A percentile compares a stretch with the other conserved stretches of the same genome.
Evolutionary conservation across 2,797 vertebrate genomes (phyloP).

Genomic region (Notamacropus eugenii): DNA sequence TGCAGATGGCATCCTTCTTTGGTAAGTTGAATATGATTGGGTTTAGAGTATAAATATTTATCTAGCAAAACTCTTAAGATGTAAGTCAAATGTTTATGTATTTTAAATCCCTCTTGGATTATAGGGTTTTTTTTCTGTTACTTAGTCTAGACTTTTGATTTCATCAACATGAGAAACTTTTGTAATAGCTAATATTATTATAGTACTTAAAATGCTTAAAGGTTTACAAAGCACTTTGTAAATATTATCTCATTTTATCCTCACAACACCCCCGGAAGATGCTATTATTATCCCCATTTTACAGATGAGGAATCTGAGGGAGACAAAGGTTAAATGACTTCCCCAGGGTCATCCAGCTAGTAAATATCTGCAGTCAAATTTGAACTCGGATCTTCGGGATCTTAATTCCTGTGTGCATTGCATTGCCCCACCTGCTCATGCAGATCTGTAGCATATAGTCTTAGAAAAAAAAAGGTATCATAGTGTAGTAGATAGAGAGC

Average conservation of each 20-base stretch:
- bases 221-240: not conserved
- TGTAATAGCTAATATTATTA: not conserved
- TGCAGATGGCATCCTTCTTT: slow-evolving; percentile 95
- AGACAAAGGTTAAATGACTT: not conserved
- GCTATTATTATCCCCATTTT: not conserved
- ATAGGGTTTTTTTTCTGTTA: not conserved
- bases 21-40: slow-evolving; percentile 86
- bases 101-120: not conserved
- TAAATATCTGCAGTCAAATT: not conserved
- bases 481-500: not conserved
- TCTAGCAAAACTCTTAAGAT: not conserved
- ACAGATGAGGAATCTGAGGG: not conserved
- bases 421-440: not conserved
- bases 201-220: not conserved
- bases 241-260: not conserved
- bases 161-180: not conserved
- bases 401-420: not conserved
- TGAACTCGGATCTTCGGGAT: not conserved
- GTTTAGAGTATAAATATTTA: not conserved
- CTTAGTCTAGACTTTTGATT: not conserved
- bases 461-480: not conserved
- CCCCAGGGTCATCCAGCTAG: not conserved
- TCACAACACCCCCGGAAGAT: not conserved
- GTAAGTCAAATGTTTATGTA: not conserved
- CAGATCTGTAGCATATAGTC: not conserved